Conservation (phyloP, 2,888 invertebrate species). For the Trichacis sp. region DNA sequence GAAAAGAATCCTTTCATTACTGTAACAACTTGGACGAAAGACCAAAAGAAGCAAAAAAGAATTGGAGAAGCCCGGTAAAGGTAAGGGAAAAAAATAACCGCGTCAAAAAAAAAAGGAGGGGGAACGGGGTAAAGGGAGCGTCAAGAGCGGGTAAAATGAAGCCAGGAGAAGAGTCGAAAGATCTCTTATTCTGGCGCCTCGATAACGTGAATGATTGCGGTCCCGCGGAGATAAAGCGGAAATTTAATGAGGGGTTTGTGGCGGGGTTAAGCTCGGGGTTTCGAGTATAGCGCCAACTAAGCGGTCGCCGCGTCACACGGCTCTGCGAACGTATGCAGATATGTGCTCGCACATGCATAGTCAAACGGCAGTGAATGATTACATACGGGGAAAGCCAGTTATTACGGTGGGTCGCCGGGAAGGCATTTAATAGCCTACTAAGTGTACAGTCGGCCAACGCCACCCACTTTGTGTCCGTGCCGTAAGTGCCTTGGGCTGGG, state of each 20-base stretch:
- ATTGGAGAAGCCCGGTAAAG: too few species aligned
- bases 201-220: constrained; percentile 44
- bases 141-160: neutral
- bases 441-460: constrained; percentile 59
- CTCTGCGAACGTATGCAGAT: constrained; percentile 3
- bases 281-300: constrained; percentile 36
- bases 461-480: neutral
- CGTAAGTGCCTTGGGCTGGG: too few species aligned
- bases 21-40: neutral
- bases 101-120: too few species aligned
- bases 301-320: constrained; percentile 5
- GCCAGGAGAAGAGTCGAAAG: neutral
- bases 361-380: constrained; percentile 21
- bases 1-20: neutral
- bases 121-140: neutral
- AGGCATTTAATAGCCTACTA: constrained; percentile 66
- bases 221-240: constrained; percentile 55
- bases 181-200: constrained; percentile 46
- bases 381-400: constrained; percentile 43
- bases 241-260: constrained; percentile 60
- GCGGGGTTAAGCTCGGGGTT: constrained; percentile 50
- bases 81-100: too few species aligned
- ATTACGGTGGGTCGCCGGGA: constrained; percentile 61
- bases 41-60: neutral
- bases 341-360: constrained; percentile 14